phyloP scores from a whole-genome alignment of 1,140 invertebrate genomes.

The Pseudobourletiella spinata region DNA sequence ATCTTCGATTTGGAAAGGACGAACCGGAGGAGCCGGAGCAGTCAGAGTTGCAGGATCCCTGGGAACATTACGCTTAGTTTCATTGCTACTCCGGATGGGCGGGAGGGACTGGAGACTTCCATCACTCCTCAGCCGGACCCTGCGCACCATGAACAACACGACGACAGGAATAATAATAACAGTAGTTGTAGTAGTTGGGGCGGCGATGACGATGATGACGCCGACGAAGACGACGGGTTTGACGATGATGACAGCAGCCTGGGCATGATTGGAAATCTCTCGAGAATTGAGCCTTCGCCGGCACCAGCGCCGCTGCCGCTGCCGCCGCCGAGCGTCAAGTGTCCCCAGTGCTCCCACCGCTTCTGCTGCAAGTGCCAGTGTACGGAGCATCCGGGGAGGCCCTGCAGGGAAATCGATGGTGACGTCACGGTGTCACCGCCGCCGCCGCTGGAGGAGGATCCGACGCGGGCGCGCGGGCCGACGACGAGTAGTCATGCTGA shows the following conservation, averaged over 20 bases:
- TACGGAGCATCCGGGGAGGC: constrained; percentile 15
- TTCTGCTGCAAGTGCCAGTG: constrained; percentile 24
- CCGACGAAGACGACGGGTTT: neutral
- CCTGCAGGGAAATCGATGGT: constrained; percentile 16
- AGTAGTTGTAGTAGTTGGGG: neutral
- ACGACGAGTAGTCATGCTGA: too few relatives aligned
- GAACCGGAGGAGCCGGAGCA: too few relatives aligned
- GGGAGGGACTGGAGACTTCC: neutral
- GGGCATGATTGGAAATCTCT: neutral
- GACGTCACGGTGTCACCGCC: too few relatives aligned
- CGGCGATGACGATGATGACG: neutral
- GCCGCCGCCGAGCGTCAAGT: constrained; percentile 2
- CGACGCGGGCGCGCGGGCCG: too few relatives aligned
- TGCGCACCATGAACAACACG: neutral
- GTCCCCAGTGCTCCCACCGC: constrained; percentile 19
- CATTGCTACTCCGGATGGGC: neutral
- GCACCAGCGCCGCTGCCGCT: constrained; percentile 15
- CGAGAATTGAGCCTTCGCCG: neutral
- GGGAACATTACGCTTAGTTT: neutral
- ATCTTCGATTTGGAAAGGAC: too few relatives aligned
- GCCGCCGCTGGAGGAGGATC: too few relatives aligned
- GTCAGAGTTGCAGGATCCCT: too few relatives aligned
- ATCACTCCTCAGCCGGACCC: too few relatives aligned
- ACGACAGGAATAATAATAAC: neutral
- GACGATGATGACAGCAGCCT: too few relatives aligned